Evolutionary conservation across 1,140 invertebrate species (phyloP).

Genomic region (Andrena cerasifolii): DNA sequence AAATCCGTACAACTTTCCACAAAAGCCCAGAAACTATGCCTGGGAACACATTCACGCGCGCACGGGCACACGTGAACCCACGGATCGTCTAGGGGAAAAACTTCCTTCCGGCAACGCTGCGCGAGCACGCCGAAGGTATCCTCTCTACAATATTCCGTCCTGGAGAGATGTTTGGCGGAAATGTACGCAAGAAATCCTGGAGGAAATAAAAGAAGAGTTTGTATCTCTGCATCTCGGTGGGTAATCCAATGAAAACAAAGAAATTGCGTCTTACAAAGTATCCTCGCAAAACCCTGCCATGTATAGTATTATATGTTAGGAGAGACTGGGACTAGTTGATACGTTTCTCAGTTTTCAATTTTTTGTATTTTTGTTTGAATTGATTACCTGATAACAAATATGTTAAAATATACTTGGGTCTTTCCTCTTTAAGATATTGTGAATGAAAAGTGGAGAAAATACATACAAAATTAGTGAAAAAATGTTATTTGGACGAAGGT

Average conservation of each 20-base stretch:
- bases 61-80: too few species aligned
- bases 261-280: neutral
- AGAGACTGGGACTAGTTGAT: too few species aligned
- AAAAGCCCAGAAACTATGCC: slow-evolving; percentile 14
- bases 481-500: too few species aligned
- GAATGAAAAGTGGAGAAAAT: too few species aligned
- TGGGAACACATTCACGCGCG: neutral
- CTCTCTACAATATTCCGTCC: neutral
- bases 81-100: neutral
- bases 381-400: too few species aligned
- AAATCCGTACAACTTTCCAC: slow-evolving; percentile 20
- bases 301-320: too few species aligned
- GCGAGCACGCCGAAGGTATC: neutral
- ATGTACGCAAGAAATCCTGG: neutral
- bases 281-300: neutral
- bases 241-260: neutral
- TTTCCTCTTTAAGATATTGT: too few species aligned
- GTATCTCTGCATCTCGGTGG: neutral
- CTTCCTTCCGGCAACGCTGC: neutral
- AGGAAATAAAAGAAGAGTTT: neutral
- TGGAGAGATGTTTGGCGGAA: neutral
- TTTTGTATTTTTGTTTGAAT: too few species aligned
- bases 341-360: too few species aligned
- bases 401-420: too few species aligned
- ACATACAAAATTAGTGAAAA: too few species aligned